Evolutionary conservation across 2,888 invertebrate species (phyloP).

Genomic region (Helicoverpa assulta): DNA sequence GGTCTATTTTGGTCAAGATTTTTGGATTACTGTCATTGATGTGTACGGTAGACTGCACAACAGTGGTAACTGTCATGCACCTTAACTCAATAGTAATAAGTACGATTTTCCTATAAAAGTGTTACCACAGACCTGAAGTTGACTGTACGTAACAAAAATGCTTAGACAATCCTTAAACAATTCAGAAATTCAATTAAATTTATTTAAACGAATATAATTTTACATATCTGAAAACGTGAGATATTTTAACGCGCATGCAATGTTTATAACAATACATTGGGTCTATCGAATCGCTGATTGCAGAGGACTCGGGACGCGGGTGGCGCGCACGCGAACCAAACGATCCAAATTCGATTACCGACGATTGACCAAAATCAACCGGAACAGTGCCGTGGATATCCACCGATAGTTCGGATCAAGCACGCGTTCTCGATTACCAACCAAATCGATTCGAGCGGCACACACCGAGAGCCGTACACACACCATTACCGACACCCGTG

Average conservation of each 20-base stretch:
- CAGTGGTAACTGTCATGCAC: no score
- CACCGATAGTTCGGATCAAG: conserved; percentile 71
- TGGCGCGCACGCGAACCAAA: conserved; percentile 78
- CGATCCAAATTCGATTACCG: conserved; percentile 75
- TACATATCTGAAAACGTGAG: conserved; percentile 43
- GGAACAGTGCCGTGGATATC: conserved; percentile 74
- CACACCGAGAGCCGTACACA: conserved; percentile 65
- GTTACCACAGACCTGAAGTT: no score
- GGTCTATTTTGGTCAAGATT: background rate
- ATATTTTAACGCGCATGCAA: conserved; percentile 70
- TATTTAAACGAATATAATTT: conserved; percentile 30
- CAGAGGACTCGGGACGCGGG: conserved; percentile 67
- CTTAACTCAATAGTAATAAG: no score
- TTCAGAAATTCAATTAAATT: conserved; percentile 25
- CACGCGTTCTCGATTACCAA: conserved; percentile 83
- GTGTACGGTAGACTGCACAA: no score
- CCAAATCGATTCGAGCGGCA: conserved; percentile 84
- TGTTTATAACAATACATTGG: conserved; percentile 67
- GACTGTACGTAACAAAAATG: background rate
- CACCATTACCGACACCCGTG: conserved; percentile 77
- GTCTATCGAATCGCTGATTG: conserved; percentile 83
- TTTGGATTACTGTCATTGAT: background rate
- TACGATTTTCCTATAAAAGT: no score
- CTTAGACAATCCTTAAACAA: background rate
- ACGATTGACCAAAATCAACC: conserved; percentile 78